These are phyloP conservation scores for Chorisops tibialis DNA, from an alignment of 2,888 invertebrate species.

Conservation along the genomic window DNA sequence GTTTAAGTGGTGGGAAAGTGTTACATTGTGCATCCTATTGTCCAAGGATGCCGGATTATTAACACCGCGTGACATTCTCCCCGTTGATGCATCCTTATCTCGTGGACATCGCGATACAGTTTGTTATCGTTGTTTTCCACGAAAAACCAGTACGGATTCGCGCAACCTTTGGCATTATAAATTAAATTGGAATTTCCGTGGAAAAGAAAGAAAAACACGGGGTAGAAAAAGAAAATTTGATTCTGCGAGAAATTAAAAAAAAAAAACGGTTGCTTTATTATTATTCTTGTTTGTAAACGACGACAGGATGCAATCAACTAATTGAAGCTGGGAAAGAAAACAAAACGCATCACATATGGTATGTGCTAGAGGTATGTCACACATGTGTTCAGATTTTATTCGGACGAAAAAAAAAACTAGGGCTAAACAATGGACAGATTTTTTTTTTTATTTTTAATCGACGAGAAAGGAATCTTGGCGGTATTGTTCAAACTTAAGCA, in stretches of 20 bases:
- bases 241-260: neutral
- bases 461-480: slow-evolving; percentile 18
- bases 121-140: neutral
- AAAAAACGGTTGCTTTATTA: neutral
- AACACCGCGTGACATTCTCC: slow-evolving; percentile 4
- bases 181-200: slow-evolving; percentile 14
- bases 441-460: slow-evolving; percentile 24
- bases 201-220: too few relatives aligned
- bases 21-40: slow-evolving; percentile 8
- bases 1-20: slow-evolving; percentile 25
- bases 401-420: neutral
- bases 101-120: slow-evolving; percentile 21
- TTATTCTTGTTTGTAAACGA: neutral
- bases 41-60: slow-evolving; percentile 19
- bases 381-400: slow-evolving; percentile 21
- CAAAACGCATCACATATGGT: neutral
- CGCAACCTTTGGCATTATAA: slow-evolving; percentile 22
- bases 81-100: neutral
- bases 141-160: slow-evolving; percentile 8
- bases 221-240: neutral
- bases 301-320: slow-evolving; percentile 19
- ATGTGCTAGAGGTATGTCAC: too few relatives aligned
- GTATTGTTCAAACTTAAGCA: slow-evolving; percentile 25
- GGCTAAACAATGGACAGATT: neutral
- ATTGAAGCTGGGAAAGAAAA: slow-evolving; percentile 5